These are phyloP conservation scores for Drosophila melanica DNA, from an alignment of 1,140 invertebrate genomes.

Conservation along the genomic window DNA sequence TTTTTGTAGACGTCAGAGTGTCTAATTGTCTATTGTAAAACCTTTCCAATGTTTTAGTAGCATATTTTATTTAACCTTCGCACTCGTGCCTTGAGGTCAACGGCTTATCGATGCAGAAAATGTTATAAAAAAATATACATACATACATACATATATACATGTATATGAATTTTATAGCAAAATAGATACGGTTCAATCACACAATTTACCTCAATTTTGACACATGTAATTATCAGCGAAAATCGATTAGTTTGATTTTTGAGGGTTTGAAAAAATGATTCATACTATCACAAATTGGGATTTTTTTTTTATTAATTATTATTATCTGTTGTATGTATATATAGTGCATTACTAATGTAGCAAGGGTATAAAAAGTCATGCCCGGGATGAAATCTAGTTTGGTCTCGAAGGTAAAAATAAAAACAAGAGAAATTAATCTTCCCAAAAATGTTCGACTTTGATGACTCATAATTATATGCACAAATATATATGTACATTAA, in stretches of 20 bases:
- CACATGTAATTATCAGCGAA: slow-evolving; percentile 5
- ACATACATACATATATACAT: not conserved
- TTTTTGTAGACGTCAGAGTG: not conserved
- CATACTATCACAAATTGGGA: too few species aligned
- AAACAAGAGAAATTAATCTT: too few species aligned
- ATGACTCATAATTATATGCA: too few species aligned
- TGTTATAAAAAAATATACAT: not conserved
- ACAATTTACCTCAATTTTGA: not conserved
- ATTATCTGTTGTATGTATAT: too few species aligned
- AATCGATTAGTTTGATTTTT: not conserved
- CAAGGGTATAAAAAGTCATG: too few species aligned
- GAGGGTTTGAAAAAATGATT: not conserved
- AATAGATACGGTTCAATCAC: not conserved
- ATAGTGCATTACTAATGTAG: too few species aligned
- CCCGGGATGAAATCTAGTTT: too few species aligned
- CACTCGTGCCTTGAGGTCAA: slow-evolving; percentile 70
- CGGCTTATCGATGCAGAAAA: slow-evolving; percentile 72
- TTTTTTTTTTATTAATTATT: too few species aligned
- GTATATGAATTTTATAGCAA: not conserved
- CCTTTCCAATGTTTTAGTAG: slow-evolving; percentile 43
- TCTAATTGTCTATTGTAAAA: slow-evolving; percentile 51
- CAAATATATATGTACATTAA: too few species aligned
- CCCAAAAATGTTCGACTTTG: too few species aligned
- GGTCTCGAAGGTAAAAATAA: too few species aligned
- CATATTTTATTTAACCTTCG: slow-evolving; percentile 59